Percentiles rank a stretch among this genome's conserved stretches.
Conservation (phyloP, 2,113 vertebrate genomes). For the Desmodus rotundus region DNA sequence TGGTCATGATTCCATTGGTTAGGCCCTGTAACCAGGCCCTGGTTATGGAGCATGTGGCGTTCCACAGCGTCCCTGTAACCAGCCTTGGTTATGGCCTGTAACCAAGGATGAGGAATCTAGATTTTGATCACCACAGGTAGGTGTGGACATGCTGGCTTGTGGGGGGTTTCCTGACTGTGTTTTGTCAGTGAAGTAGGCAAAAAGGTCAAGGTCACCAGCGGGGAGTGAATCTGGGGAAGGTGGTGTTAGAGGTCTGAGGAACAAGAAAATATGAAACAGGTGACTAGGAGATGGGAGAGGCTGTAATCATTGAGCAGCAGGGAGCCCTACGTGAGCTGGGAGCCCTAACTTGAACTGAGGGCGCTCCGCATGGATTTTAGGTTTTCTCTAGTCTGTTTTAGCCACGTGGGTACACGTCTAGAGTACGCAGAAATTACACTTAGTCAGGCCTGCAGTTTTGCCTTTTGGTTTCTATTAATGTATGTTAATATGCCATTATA, state of each 20-base stretch:
- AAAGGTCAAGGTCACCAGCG: neutral
- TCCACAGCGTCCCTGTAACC: no score
- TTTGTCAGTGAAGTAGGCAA: neutral
- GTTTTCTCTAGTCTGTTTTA: neutral
- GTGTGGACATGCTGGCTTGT: neutral
- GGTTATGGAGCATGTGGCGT: no score
- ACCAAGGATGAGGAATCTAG: no score
- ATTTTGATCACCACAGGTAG: no score
- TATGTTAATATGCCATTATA: neutral
- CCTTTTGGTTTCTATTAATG: neutral
- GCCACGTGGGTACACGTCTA: neutral
- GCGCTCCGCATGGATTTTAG: neutral
- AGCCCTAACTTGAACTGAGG: neutral
- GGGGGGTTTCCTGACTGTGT: neutral
- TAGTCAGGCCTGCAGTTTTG: neutral
- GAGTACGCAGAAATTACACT: neutral
- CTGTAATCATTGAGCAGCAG: neutral
- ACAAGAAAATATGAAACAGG: neutral
- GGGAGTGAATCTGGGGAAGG: neutral
- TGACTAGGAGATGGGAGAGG: neutral
- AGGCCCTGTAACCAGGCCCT: no score
- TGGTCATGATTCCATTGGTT: no score
- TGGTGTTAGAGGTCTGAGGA: neutral
- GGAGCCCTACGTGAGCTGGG: neutral
- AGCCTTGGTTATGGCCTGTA: no score